phyloP scores from a whole-genome alignment of 2,888 invertebrate genomes.

The Ptychoptera contaminata region DNA sequence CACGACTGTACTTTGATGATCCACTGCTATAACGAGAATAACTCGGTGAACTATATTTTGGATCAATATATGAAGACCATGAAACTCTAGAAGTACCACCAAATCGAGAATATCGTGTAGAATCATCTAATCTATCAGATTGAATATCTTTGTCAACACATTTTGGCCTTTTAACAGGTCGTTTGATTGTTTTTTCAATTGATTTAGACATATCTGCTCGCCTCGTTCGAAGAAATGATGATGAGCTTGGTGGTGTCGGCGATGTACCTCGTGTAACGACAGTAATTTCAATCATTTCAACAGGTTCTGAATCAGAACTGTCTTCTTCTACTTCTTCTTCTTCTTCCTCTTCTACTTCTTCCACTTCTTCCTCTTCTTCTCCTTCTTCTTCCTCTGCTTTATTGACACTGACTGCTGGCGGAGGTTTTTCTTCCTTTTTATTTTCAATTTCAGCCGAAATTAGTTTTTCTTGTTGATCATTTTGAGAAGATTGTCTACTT shows the following conservation, averaged over 20 bases:
- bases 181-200: conserved; percentile 50
- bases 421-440: neutral
- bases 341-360: conserved; percentile 18
- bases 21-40: conserved; percentile 12
- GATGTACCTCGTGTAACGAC: conserved; percentile 64
- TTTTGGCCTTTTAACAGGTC: conserved; percentile 38
- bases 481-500: neutral
- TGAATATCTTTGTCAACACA: conserved; percentile 58
- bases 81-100: conserved; percentile 41
- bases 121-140: conserved; percentile 53
- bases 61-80: conserved; percentile 45
- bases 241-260: conserved; percentile 45
- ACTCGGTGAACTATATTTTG: conserved; percentile 24
- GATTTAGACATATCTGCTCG: conserved; percentile 58
- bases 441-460: neutral
- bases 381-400: conserved; percentile 17
- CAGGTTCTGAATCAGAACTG: conserved; percentile 10
- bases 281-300: conserved; percentile 34
- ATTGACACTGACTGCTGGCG: conserved; percentile 5
- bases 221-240: conserved; percentile 45
- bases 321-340: conserved; percentile 14
- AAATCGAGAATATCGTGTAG: conserved; percentile 48
- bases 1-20: conserved; percentile 3
- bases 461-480: neutral
- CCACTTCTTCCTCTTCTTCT: conserved; percentile 27